Evolutionary conservation across 2,888 invertebrate genomes (phyloP).

Genomic region (Phaedon cochleariae): DNA sequence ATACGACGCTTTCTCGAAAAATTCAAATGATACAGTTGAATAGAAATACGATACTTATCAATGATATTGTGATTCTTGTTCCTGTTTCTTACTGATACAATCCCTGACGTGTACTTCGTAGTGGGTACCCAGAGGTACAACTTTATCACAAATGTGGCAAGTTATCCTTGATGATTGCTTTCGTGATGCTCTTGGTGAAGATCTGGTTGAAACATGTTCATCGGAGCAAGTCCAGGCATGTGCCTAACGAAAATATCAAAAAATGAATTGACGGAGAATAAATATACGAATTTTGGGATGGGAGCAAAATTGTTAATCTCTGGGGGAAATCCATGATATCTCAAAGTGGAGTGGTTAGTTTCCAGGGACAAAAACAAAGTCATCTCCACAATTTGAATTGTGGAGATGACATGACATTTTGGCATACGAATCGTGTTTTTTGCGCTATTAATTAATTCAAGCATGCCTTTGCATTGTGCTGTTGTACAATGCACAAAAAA

Average conservation of each 20-base stretch:
- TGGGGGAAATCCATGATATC: no score
- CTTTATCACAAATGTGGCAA: constrained; percentile 37
- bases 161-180: constrained; percentile 27
- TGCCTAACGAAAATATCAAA: constrained; percentile 28
- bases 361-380: no score
- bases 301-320: no score
- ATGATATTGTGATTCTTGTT: neutral
- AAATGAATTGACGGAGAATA: neutral
- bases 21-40: neutral
- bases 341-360: no score
- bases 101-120: constrained; percentile 37
- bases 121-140: constrained; percentile 28
- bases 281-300: no score
- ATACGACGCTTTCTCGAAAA: neutral
- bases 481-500: no score
- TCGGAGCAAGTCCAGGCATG: constrained; percentile 41
- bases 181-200: constrained; percentile 16
- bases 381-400: no score
- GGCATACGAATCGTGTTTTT: no score
- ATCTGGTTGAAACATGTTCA: constrained; percentile 27
- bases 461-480: no score
- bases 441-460: no score
- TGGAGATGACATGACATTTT: no score
- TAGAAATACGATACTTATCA: neutral
- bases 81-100: constrained; percentile 20